Conservation (phyloP, 2,888 invertebrate species). For the Apotomis capreana region DNA sequence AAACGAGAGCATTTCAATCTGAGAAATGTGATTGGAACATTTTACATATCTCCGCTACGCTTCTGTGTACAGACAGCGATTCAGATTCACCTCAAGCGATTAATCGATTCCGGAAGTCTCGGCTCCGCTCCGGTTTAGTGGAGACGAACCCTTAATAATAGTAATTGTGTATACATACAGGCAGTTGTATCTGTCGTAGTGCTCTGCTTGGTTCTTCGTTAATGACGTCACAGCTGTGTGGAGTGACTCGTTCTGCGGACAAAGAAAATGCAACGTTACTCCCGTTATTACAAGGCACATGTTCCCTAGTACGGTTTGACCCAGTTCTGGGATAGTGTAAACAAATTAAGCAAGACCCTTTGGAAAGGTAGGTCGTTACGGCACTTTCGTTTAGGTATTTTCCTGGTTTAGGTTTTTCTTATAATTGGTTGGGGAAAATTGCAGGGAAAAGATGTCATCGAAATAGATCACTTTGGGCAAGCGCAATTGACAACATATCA, state of each 20-base stretch:
- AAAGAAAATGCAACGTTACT: conserved; percentile 47
- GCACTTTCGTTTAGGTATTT: conserved; percentile 4
- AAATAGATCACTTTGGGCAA: too few relatives aligned
- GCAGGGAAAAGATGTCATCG: too few relatives aligned
- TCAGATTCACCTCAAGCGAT: too few relatives aligned
- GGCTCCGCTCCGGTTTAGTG: too few relatives aligned
- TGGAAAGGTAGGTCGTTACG: conserved; percentile 9
- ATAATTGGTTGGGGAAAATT: neutral
- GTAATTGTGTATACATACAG: conserved; percentile 77
- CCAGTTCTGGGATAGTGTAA: conserved; percentile 28
- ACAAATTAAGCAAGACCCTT: conserved; percentile 33
- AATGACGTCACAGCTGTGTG: conserved; percentile 87
- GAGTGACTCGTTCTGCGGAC: conserved; percentile 85
- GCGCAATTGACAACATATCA: too few relatives aligned
- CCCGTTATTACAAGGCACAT: neutral
- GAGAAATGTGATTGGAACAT: too few relatives aligned
- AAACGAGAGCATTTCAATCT: too few relatives aligned
- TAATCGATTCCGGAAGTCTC: too few relatives aligned
- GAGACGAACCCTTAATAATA: neutral
- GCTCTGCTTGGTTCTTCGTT: conserved; percentile 84
- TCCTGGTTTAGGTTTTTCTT: neutral
- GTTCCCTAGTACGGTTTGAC: conserved; percentile 8
- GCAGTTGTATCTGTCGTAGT: conserved; percentile 82
- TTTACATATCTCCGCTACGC: too few relatives aligned
- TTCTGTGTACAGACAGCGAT: too few relatives aligned